Evolutionary conservation across 2,113 vertebrate species (phyloP), one percentile per base, ranked within the genome.

Genomic region (Brachypteracias leptosomus): DNA sequence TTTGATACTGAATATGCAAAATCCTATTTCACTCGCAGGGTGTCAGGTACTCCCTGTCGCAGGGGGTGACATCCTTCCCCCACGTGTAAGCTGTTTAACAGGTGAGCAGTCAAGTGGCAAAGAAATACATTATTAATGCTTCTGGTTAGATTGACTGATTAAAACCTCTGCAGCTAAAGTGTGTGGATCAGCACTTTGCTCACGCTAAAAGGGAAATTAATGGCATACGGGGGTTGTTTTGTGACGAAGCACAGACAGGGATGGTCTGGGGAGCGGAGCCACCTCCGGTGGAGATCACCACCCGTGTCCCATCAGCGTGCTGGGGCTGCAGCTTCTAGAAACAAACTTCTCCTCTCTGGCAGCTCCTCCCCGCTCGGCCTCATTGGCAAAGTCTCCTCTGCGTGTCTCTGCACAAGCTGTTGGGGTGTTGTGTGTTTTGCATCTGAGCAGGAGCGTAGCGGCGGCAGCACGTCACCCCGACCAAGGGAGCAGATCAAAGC

Each of bases 61-160:
- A 90, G 96, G 95, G 97, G 97, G 97, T 97, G 98, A 96, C 96
- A 93, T 93, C 96, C 94, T 91, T 96, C 96, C 96, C 96, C 94
- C 77, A 51, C 91, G 96, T 96, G 85, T 96, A 96, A 97, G 96
- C 97, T 93, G 95, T 97, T 98, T 96, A 98, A 98, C 97, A 98
- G 98, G 97, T 96, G 97, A 98, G 98, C 97, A 98, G 97, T 97
- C 94, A 97, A 97, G 98, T 97, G 97, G 97, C 97, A 98, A 97
- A 96, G 97, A 96, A 98, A 98, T 97, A 78, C 98, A 97, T 98
- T 98, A 98, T 97, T 98, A 98, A 98, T 97, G 97, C 94, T 98
- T 97, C 97, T 97, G 96, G 97, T 97, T 97, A 98, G 98, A 98
- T 98, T 98, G 98, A 98, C 98, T 98, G 97, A 98, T 98, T 98